phyloP scores from a whole-genome alignment of 2,797 vertebrate species.

The Enteromius viviparus region DNA sequence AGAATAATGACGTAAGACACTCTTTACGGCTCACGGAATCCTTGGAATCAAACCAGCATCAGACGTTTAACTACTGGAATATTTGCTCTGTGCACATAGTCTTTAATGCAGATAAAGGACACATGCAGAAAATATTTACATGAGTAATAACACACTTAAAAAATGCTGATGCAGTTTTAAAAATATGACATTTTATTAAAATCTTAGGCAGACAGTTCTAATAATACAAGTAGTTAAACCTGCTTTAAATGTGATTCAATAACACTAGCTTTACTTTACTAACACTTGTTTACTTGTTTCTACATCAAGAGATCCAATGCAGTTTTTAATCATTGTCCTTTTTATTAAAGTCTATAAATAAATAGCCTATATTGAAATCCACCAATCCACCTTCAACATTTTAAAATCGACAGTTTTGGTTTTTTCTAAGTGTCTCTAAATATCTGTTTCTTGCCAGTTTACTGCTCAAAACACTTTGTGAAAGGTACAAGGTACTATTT shows the following conservation, averaged over 20 bases:
- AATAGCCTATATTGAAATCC: neutral
- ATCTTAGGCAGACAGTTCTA: neutral
- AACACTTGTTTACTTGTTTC: neutral
- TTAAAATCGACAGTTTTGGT: neutral
- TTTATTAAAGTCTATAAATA: neutral
- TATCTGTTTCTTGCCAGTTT: neutral
- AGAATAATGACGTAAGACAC: conserved; percentile 15
- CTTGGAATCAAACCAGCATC: conserved; percentile 34
- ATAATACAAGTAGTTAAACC: neutral
- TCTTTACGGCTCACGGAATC: conserved; percentile 15
- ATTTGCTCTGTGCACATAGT: neutral
- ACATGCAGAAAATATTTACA: neutral
- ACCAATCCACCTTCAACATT: neutral
- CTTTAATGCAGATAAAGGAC: conserved; percentile 12
- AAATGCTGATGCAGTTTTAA: neutral
- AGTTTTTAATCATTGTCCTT: neutral
- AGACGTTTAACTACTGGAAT: conserved; percentile 13
- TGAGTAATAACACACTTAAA: neutral
- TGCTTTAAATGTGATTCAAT: neutral
- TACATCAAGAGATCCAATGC: neutral
- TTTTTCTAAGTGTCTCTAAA: neutral
- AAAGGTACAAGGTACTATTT: no score
- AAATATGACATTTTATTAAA: neutral
- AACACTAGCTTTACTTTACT: neutral
- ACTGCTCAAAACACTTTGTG: neutral